A percentile compares a stretch with the other conserved stretches of the same genome.
Conservation (phyloP, 1,140 invertebrate species). For the Macrobrachium rosenbergii region DNA sequence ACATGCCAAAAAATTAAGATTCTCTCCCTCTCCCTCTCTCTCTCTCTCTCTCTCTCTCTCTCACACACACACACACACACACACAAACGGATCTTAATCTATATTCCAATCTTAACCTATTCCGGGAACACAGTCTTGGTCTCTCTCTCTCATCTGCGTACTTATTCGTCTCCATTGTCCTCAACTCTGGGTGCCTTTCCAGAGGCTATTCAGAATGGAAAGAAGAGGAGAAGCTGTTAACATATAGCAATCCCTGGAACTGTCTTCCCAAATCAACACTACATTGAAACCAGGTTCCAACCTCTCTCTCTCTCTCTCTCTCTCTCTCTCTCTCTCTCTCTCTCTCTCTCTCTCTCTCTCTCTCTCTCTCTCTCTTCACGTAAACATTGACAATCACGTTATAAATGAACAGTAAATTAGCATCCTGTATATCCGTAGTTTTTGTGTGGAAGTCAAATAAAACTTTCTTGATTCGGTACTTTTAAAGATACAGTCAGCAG, state of each 20-base stretch:
- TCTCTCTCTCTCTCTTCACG: constrained; percentile 19
- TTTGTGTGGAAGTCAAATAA: too few species aligned
- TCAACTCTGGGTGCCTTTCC: too few species aligned
- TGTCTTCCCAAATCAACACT: too few species aligned
- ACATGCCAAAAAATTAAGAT: too few species aligned
- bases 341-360: constrained; percentile 31
- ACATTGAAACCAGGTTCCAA: too few species aligned
- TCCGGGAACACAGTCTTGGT: neutral
- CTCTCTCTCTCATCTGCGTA: constrained; percentile 3
- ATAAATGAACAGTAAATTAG: neutral
- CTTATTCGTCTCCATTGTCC: neutral
- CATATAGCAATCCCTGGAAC: too few species aligned
- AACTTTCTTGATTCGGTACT: too few species aligned
- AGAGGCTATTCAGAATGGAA: too few species aligned
- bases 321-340: constrained; percentile 34
- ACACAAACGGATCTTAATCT: too few species aligned
- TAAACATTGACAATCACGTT: neutral
- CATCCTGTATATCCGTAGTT: too few species aligned
- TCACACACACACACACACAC: neutral
- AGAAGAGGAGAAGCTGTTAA: neutral
- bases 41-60: constrained; percentile 10
- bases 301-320: constrained; percentile 27
- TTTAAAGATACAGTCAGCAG: too few species aligned
- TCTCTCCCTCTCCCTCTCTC: neutral
- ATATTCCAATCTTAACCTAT: neutral